These are phyloP conservation scores for Platynereis dumerilii DNA, from an alignment of 2,888 invertebrate genomes.

Conservation along the genomic window DNA sequence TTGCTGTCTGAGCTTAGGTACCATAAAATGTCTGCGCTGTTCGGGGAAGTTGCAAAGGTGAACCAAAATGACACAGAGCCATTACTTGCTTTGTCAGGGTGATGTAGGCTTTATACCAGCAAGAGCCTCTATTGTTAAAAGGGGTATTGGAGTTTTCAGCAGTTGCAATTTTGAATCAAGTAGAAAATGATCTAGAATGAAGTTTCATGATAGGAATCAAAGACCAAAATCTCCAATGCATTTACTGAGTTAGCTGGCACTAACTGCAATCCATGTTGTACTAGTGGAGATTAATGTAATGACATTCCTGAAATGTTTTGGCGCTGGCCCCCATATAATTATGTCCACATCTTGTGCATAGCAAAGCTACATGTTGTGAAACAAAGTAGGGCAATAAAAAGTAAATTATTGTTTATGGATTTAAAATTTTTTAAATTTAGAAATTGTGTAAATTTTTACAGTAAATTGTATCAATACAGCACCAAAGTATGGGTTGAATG, in stretches of 20 bases:
- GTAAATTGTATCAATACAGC: too few species aligned
- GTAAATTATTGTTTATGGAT: too few species aligned
- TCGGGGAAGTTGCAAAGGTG: not conserved
- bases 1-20: not conserved
- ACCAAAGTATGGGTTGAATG: too few species aligned
- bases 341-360: not conserved
- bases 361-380: not conserved
- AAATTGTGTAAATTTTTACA: too few species aligned
- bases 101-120: not conserved
- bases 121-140: not conserved
- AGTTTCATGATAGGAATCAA: not conserved
- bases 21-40: not conserved
- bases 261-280: not conserved
- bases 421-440: too few species aligned
- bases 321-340: not conserved
- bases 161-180: conserved; percentile 4
- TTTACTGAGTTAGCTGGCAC: not conserved
- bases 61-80: not conserved
- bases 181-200: conserved; percentile 4
- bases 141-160: conserved; percentile 1
- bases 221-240: not conserved
- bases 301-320: not conserved
- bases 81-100: not conserved
- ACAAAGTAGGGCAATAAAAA: too few species aligned
- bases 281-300: not conserved